A percentile compares a stretch with the other conserved stretches of the same genome.
phyloP scores from a whole-genome alignment of 2,888 invertebrate genomes.

The Perdita meconis region DNA sequence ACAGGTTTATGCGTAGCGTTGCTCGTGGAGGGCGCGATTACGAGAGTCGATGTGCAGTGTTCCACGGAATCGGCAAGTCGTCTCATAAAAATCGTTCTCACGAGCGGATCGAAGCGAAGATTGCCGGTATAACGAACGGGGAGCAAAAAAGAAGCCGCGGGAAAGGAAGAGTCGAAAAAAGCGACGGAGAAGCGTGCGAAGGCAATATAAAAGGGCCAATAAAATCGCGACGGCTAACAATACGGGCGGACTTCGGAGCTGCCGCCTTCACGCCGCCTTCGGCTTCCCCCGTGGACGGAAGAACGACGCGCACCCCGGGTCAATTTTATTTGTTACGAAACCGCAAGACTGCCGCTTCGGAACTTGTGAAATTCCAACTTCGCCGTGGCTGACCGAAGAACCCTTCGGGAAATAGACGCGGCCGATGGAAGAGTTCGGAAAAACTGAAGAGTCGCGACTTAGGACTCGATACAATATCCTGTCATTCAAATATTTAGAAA shows the following conservation, averaged over 20 bases:
- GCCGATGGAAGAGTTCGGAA: slow-evolving; percentile 24
- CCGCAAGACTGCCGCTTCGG: slow-evolving; percentile 14
- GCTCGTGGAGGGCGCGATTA: slow-evolving; percentile 43
- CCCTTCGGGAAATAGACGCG: slow-evolving; percentile 62
- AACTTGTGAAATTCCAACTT: slow-evolving; percentile 65
- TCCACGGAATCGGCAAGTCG: slow-evolving; percentile 37
- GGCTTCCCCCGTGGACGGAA: not conserved
- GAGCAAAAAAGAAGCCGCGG: slow-evolving; percentile 20
- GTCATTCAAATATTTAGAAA: slow-evolving; percentile 12
- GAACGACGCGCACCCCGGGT: slow-evolving; percentile 40
- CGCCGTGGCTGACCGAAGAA: not conserved
- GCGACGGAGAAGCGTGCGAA: slow-evolving; percentile 55
- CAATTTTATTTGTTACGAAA: slow-evolving; percentile 61
- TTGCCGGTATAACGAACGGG: slow-evolving; percentile 34
- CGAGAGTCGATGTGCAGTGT: slow-evolving; percentile 49
- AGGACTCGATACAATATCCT: not conserved
- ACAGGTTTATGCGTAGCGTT: slow-evolving; percentile 11
- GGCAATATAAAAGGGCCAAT: slow-evolving; percentile 79
- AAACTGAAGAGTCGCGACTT: not conserved
- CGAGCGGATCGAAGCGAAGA: slow-evolving; percentile 20
- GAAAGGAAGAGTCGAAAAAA: slow-evolving; percentile 42
- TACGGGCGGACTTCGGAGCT: slow-evolving; percentile 60
- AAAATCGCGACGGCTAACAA: slow-evolving; percentile 76
- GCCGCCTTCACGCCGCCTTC: slow-evolving; percentile 13
- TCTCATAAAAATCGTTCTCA: slow-evolving; percentile 66